Evolutionary conservation across 1,140 invertebrate genomes (phyloP).

Genomic region (Ruditapes philippinarum): DNA sequence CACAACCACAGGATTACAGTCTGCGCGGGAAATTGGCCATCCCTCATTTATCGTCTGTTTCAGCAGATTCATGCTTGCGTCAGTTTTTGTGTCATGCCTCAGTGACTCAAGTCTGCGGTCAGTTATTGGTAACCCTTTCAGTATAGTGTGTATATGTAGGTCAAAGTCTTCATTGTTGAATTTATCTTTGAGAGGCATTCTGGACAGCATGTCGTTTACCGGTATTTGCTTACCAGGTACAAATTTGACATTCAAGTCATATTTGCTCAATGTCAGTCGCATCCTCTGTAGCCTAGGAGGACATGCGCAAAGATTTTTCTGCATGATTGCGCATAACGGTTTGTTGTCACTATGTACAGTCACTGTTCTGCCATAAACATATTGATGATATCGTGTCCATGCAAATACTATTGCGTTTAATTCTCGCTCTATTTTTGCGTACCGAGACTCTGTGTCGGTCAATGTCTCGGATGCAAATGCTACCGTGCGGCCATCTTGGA

Average conservation of each 20-base stretch:
- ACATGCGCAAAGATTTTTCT: slow-evolving; percentile 64
- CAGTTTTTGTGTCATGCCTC: slow-evolving; percentile 6
- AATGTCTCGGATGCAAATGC: slow-evolving; percentile 86
- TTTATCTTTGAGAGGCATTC: slow-evolving; percentile 25
- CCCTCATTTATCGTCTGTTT: slow-evolving; percentile 6
- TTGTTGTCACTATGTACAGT: no score
- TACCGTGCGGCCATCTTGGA: slow-evolving; percentile 82
- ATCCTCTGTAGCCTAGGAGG: slow-evolving; percentile 66
- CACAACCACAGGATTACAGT: no score
- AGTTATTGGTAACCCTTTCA: slow-evolving; percentile 8
- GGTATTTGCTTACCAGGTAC: slow-evolving; percentile 83
- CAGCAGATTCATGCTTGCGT: slow-evolving; percentile 5
- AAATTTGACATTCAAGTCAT: slow-evolving; percentile 83
- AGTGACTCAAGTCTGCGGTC: neutral
- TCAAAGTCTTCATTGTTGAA: slow-evolving; percentile 5
- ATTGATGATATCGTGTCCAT: slow-evolving; percentile 85
- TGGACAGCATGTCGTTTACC: slow-evolving; percentile 81
- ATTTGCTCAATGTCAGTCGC: slow-evolving; percentile 80
- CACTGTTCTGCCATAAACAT: slow-evolving; percentile 78
- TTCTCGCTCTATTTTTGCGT: slow-evolving; percentile 49
- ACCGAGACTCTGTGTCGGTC: slow-evolving; percentile 72
- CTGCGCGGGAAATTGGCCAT: no score
- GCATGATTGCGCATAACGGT: neutral
- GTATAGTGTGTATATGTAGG: neutral
- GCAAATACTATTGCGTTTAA: slow-evolving; percentile 71